Percentiles rank a stretch among this genome's conserved stretches.
These are phyloP conservation scores for Pocillopora damicornis DNA, from an alignment of 64 coral and sea anemone genomes.

Conservation along the genomic window DNA sequence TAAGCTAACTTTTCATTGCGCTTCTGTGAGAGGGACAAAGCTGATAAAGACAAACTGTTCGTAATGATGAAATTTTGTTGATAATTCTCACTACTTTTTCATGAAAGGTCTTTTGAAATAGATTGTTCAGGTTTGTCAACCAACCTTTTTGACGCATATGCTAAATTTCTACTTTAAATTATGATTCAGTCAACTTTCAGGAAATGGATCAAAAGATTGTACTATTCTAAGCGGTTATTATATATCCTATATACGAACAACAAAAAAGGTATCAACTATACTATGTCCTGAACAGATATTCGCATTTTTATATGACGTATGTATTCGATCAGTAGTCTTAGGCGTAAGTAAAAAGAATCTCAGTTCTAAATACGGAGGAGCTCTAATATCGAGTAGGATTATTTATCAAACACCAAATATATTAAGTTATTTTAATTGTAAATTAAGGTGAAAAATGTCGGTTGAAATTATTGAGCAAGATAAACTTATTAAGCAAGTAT, in stretches of 20 bases:
- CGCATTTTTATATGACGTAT: background rate
- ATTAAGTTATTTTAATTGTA: conserved; percentile 23
- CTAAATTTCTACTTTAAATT: no score
- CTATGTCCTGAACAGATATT: background rate
- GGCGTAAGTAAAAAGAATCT: background rate
- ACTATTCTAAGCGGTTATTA: background rate
- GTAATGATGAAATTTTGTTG: no score
- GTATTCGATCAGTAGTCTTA: background rate
- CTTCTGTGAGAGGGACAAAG: no score
- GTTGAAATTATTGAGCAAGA: background rate
- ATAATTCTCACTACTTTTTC: no score
- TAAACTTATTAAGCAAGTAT: background rate
- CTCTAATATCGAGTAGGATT: conserved; percentile 9
- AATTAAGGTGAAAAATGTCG: background rate
- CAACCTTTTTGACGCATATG: no score
- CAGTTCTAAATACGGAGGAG: background rate
- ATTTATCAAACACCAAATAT: conserved; percentile 12
- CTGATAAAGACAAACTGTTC: no score
- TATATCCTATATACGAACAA: no score
- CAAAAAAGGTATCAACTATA: background rate
- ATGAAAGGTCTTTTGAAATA: no score
- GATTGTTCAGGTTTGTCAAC: no score
- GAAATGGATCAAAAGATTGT: no score
- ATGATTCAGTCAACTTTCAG: no score
- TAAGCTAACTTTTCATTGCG: no score